Evolutionary conservation across 2,113 vertebrate genomes (phyloP), one percentile per base, ranked within the genome.

Genomic region (Taxidea taxus): DNA sequence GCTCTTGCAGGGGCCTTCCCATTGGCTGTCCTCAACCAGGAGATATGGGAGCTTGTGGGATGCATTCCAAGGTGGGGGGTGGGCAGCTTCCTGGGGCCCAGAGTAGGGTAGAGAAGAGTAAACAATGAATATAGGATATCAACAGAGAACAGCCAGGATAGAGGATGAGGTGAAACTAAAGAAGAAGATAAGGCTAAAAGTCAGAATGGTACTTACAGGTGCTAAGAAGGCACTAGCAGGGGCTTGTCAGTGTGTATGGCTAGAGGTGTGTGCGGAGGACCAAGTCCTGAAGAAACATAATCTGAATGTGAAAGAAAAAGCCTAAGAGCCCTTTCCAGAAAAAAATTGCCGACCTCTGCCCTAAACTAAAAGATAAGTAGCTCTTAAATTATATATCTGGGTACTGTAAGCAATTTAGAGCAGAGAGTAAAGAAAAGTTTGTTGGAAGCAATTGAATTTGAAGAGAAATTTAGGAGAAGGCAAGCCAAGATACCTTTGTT

Each of bases 391-490:
- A 58, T 25, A 13, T n/a, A 39, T 11, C 62, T 87, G 34, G 16
- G 42, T 74, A 34, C 23, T 58, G 16, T 49, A 58, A 49, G 64
- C 70, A 96, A n/a, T 95, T 94, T 86, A 85, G 10, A 94, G 56
- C 54, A 70, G 47, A 91, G 39, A 90, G 3, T 27, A 91, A n/a
- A 94, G 54, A 75, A 49, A 86, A 44, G 25, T 90, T 85, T 81
- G 16, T 54, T 84, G 16, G 74, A 70, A 2, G 44, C 62, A 87
- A 37, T 74, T 86, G n/a, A 96, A 92, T 62, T 74, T 49, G 83
- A 95, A 93, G 54, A 95, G 23, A 37, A 84, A 91, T 82, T 90
- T 78, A 81, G 78, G 12, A 87, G 54, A 90, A 81, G n/a, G 3
- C 31, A 58, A 87, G 44, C 60, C 80, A 96, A 81, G 20, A 85